Evolutionary conservation across 2,113 vertebrate genomes (phyloP).

Genomic region (Speoplatyrhinus poulsoni): DNA sequence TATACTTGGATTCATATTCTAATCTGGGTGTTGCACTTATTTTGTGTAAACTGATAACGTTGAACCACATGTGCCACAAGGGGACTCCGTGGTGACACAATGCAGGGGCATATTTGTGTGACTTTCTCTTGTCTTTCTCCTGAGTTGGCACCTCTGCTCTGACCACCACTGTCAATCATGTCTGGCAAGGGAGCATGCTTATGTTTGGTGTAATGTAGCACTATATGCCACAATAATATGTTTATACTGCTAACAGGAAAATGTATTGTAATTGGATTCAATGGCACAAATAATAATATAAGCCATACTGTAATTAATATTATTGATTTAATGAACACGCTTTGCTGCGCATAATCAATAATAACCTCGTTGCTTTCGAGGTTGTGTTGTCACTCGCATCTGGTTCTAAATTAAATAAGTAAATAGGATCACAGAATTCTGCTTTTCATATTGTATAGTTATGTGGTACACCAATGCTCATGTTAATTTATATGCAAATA

Average conservation of each 20-base stretch:
- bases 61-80: slow-evolving; percentile 19
- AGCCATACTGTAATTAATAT: no score
- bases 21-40: slow-evolving; percentile 4
- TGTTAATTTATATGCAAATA: no score
- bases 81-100: slow-evolving; percentile 29
- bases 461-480: no score
- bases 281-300: not conserved
- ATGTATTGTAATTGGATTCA: not conserved
- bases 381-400: no score
- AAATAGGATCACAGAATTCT: no score
- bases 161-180: slow-evolving; percentile 53
- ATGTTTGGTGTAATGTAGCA: slow-evolving; percentile 26
- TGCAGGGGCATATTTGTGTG: slow-evolving; percentile 42
- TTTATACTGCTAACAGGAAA: slow-evolving; percentile 32
- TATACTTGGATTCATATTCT: no score
- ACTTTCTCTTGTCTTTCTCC: slow-evolving; percentile 19
- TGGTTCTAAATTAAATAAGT: no score
- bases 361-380: no score
- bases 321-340: no score
- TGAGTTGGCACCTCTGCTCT: slow-evolving; percentile 30
- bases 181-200: slow-evolving; percentile 17
- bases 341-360: no score
- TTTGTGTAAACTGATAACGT: slow-evolving; percentile 4
- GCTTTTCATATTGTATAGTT: no score
- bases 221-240: slow-evolving; percentile 31